phyloP scores from a whole-genome alignment of 2,797 vertebrate species.

The Channallabes apus region DNA sequence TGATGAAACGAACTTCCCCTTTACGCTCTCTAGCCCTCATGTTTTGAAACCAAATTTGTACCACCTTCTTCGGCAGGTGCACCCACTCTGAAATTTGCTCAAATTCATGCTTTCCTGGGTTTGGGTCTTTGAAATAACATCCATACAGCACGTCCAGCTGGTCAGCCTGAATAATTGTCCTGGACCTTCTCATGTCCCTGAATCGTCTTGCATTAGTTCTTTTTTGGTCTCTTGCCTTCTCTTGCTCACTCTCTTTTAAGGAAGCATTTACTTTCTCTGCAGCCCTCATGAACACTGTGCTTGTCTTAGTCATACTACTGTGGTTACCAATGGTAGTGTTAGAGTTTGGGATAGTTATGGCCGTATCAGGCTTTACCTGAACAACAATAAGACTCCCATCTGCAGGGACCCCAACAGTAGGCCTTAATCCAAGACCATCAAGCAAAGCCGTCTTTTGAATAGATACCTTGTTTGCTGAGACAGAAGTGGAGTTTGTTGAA shows the following conservation, averaged over 20 bases:
- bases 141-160: conserved; percentile 94
- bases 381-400: conserved; percentile 75
- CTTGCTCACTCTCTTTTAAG: conserved; percentile 64
- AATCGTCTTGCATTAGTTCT: conserved; percentile 75
- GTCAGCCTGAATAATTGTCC: conserved; percentile 90
- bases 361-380: conserved; percentile 76
- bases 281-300: conserved; percentile 69
- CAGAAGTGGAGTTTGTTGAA: conserved; percentile 60
- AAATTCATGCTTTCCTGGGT: conserved; percentile 90
- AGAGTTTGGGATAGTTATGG: conserved; percentile 60
- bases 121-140: conserved; percentile 93
- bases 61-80: conserved; percentile 90
- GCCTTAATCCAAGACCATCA: conserved; percentile 76
- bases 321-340: conserved; percentile 66
- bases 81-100: conserved; percentile 92
- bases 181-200: conserved; percentile 82
- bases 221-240: conserved; percentile 69
- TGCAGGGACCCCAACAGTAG: conserved; percentile 63
- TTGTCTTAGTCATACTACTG: conserved; percentile 71
- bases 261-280: conserved; percentile 70
- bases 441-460: conserved; percentile 75
- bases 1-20: conserved; percentile 86
- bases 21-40: conserved; percentile 91
- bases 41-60: conserved; percentile 97
- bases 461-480: conserved; percentile 66